Conservation (phyloP, 2,888 invertebrate species). For the Acanthosepion esculentum region DNA sequence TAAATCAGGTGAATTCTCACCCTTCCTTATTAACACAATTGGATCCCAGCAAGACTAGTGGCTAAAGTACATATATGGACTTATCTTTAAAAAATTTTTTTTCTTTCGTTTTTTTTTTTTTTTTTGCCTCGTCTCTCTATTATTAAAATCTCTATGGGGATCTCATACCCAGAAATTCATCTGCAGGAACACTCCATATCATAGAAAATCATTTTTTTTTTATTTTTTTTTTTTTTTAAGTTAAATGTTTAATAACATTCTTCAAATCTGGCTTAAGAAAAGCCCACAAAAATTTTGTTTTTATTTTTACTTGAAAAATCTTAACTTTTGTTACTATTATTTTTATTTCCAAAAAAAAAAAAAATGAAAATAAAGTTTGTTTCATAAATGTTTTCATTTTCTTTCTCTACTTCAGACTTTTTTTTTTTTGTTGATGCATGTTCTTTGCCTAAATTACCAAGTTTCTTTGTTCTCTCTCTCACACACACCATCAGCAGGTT, state of each 20-base stretch:
- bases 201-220: slow-evolving; percentile 16
- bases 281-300: not conserved
- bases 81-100: not conserved
- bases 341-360: not conserved
- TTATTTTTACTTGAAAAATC: slow-evolving; percentile 5
- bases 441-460: too few relatives aligned
- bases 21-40: slow-evolving; percentile 33
- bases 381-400: not conserved
- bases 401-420: too few relatives aligned
- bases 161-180: not conserved
- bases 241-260: too few relatives aligned
- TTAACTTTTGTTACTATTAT: slow-evolving; percentile 9
- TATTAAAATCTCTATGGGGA: not conserved
- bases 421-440: too few relatives aligned
- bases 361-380: not conserved
- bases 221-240: not conserved
- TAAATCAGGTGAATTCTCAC: slow-evolving; percentile 36
- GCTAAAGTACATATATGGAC: not conserved
- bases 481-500: too few relatives aligned
- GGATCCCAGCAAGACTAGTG: slow-evolving; percentile 25
- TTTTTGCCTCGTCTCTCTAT: not conserved
- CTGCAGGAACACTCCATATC: not conserved
- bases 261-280: not conserved
- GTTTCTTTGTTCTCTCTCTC: too few relatives aligned
- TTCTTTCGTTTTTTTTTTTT: too few relatives aligned